Percentiles rank a stretch among this genome's conserved stretches.
These are phyloP conservation scores for Intellagama lesueurii DNA, from an alignment of 2,797 vertebrate species.

Conservation along the genomic window DNA sequence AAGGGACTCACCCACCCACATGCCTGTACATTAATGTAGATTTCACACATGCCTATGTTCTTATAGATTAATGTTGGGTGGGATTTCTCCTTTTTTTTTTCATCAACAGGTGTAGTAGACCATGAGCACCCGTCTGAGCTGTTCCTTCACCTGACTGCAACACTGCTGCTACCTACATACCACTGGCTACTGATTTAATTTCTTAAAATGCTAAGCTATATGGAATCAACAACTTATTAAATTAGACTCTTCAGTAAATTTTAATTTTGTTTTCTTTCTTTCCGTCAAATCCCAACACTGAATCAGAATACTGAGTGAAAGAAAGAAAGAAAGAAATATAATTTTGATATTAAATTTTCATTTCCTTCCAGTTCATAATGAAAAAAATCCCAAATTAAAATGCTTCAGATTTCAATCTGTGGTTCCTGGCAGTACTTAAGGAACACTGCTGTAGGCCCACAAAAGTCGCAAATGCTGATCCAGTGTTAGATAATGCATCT, in stretches of 20 bases:
- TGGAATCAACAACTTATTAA: background rate
- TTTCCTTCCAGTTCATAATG: conserved; percentile 77
- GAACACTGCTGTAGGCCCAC: conserved; percentile 82
- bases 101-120: background rate
- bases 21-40: background rate
- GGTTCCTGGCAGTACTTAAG: conserved; percentile 82
- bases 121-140: background rate
- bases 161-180: background rate
- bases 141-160: too few species aligned
- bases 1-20: background rate
- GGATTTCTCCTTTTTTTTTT: background rate
- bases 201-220: background rate
- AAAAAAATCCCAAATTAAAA: conserved; percentile 64
- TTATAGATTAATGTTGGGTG: background rate
- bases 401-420: conserved; percentile 83
- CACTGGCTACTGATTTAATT: background rate
- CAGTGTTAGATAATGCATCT: conserved; percentile 83
- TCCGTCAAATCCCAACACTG: background rate
- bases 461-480: conserved; percentile 82
- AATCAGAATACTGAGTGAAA: conserved; percentile 68
- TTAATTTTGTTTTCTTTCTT: background rate
- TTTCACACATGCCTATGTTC: background rate
- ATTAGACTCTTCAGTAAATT: background rate
- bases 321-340: conserved; percentile 64
- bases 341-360: conserved; percentile 74